phyloP scores from a whole-genome alignment of 2,797 vertebrate species.

The Manis pentadactyla region DNA sequence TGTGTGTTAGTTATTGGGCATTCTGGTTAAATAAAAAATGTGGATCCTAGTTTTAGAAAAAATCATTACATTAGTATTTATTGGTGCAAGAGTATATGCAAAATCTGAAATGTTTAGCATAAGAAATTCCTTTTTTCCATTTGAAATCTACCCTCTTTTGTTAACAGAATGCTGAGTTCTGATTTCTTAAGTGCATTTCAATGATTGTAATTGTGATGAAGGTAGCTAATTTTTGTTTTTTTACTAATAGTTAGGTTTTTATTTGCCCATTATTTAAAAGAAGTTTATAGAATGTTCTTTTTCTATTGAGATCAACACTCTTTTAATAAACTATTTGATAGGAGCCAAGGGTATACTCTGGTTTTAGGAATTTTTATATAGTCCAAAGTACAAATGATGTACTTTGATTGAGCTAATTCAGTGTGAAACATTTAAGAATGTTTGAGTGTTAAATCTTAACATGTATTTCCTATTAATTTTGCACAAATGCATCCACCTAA shows the following conservation, averaged over 20 bases:
- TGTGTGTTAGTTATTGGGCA: conserved; percentile 27
- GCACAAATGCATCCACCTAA: not conserved
- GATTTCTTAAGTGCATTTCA: not conserved
- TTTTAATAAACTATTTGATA: not conserved
- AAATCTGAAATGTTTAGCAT: not conserved
- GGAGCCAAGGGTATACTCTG: not conserved
- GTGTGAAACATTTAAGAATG: not conserved
- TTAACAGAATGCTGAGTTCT: conserved; percentile 13
- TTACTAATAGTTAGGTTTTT: conserved; percentile 13
- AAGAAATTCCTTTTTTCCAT: not conserved
- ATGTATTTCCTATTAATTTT: conserved; percentile 11
- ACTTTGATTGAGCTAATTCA: conserved; percentile 1
- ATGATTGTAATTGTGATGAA: not conserved
- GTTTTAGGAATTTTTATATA: not conserved
- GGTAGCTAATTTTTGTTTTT: conserved; percentile 7
- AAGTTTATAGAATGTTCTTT: not conserved
- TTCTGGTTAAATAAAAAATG: conserved; percentile 28
- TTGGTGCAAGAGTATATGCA: not conserved
- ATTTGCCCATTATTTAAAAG: not conserved
- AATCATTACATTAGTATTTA: conserved; percentile 47
- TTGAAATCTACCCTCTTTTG: not conserved
- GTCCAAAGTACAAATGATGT: not conserved
- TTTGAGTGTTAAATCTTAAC: conserved; percentile 6
- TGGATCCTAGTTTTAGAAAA: conserved; percentile 48
- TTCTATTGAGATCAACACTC: not conserved